Conservation (phyloP, 2,797 vertebrate genomes). For the Chaetophractus vellerosus region DNA sequence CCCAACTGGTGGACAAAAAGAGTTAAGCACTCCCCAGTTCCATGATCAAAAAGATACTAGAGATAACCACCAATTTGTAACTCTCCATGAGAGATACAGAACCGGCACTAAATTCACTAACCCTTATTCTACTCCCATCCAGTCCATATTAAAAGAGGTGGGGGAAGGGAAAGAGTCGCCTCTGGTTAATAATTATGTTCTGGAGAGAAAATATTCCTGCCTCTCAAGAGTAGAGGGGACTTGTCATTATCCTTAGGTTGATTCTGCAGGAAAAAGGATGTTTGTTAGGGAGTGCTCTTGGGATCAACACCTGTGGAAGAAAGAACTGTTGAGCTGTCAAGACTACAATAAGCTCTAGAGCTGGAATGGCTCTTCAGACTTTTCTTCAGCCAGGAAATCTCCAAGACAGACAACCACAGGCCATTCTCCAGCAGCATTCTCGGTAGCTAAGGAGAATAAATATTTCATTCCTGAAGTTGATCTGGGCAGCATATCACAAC, state of each 20-base stretch:
- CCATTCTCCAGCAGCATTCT: not conserved
- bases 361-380: not conserved
- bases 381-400: not conserved
- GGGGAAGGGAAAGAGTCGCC: not conserved
- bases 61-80: not conserved
- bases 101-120: not conserved
- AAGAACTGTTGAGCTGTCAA: too few species aligned
- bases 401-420: not conserved
- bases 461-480: not conserved
- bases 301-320: not conserved
- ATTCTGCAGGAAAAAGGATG: not conserved
- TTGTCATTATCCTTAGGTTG: not conserved
- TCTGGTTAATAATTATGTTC: accelerated
- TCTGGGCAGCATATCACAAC: not conserved
- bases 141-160: not conserved
- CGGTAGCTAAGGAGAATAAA: not conserved
- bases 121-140: accelerated
- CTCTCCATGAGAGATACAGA: not conserved
- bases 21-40: not conserved
- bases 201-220: not conserved
- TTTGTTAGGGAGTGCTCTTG: not conserved
- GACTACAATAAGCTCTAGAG: not conserved
- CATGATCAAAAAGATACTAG: not conserved
- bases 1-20: not conserved
- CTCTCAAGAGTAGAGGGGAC: not conserved